Evolutionary conservation across 2,888 invertebrate species (phyloP), one percentile per base, ranked within the genome.

Genomic region (Crepidodera aurea): DNA sequence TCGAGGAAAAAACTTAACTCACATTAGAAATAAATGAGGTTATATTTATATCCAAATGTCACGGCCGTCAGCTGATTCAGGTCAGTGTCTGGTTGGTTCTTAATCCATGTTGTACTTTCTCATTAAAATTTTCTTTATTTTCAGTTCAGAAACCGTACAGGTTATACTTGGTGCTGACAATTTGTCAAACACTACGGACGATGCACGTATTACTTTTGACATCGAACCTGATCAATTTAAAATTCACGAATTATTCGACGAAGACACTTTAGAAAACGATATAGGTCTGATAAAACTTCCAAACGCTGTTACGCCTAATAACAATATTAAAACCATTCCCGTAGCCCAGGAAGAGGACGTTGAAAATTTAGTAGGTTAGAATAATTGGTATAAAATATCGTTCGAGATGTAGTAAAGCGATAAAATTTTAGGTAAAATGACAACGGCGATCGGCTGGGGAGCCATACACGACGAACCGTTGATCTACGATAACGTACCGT

Each of bases 271-370:
- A 29, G 29, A 48, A 8, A 69, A 72, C 40, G 72, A 72, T 27
- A 60, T 72, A 10, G 62, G 65, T 34, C 29, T 71, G 6, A 68
- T 72, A 19, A 51, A 64, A 50, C 64, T 72, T n/a, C 66, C 67
- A n/a, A 10, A 7, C 5, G 1, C 64, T 3, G 58, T 70, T 12
- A 13, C 34, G 15, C 40, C 62, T 8, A 69, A 50, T 22, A 44
- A 58, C n/a, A 42, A 58, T 8, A 65, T 71, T 10, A 66, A 67
- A 55, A n/a, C 51, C 12, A 56, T 69, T 7, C 10, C 51, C 0
- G 16, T 64, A 3, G 64, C 51, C 4, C 22, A 16, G 8, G 48
- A 40, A 27, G 50, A n/a, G 77, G 75, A 57, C 73, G 75, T 16
- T 62, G 69, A 34, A 40, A 22, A 40, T 27, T 44, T 55, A 39